These are phyloP conservation scores for Meloe dianella DNA, from an alignment of 2,888 invertebrate genomes.

Conservation along the genomic window DNA sequence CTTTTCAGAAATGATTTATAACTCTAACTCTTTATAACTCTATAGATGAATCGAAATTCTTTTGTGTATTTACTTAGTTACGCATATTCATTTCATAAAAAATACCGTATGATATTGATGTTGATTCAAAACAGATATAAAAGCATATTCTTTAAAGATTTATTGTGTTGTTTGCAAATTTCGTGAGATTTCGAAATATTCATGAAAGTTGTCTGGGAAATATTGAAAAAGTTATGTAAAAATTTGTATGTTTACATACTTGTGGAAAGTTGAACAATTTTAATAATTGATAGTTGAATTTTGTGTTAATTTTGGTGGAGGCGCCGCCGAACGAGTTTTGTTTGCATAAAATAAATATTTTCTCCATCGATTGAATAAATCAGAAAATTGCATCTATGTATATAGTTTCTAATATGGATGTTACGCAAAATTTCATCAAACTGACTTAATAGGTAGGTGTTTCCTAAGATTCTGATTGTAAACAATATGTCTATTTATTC, in stretches of 20 bases:
- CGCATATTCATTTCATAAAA: neutral
- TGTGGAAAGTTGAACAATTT: neutral
- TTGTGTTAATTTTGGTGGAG: conserved; percentile 3
- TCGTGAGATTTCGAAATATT: neutral
- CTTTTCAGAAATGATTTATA: neutral
- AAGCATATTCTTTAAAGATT: neutral
- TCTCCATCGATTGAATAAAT: neutral
- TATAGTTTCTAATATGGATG: too few relatives aligned
- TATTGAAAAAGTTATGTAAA: neutral
- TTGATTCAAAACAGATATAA: neutral
- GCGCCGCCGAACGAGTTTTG: neutral
- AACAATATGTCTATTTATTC: too few relatives aligned
- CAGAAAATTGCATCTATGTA: too few relatives aligned
- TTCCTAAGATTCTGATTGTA: too few relatives aligned
- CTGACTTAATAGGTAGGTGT: too few relatives aligned
- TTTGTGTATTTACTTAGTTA: conserved; percentile 7
- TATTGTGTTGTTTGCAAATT: neutral
- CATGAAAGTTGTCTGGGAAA: neutral
- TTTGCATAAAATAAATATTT: neutral
- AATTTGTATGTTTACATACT: neutral
- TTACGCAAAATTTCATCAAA: too few relatives aligned
- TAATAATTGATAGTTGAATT: neutral
- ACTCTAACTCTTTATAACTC: too few relatives aligned
- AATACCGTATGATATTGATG: neutral
- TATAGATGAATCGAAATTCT: neutral